Conservation (phyloP, 2,888 invertebrate genomes). For the Troides aeacus region DNA sequence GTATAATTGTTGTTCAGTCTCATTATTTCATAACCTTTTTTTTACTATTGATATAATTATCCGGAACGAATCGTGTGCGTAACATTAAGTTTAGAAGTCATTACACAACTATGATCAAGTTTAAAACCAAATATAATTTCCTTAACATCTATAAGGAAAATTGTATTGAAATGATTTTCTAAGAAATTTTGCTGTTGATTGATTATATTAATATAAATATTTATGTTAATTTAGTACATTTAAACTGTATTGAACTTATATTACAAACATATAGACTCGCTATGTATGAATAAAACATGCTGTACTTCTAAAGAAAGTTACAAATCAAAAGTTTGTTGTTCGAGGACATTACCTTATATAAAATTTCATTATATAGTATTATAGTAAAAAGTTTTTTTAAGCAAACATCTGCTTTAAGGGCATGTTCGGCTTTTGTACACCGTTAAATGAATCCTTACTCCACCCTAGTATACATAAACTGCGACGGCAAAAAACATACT, state of each 20-base stretch:
- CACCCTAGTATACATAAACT: slow-evolving; percentile 5
- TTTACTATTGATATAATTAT: too few relatives aligned
- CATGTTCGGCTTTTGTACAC: slow-evolving; percentile 3
- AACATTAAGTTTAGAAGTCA: too few relatives aligned
- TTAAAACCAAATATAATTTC: too few relatives aligned
- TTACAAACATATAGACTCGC: too few relatives aligned
- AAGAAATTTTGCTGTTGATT: too few relatives aligned
- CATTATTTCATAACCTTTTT: not conserved
- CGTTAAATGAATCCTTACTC: slow-evolving; percentile 7
- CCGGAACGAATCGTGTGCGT: too few relatives aligned
- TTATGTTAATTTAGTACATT: too few relatives aligned
- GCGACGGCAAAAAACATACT: slow-evolving; percentile 12
- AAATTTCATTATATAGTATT: slow-evolving; percentile 1
- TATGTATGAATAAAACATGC: not conserved
- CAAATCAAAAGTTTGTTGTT: not conserved
- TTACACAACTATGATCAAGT: too few relatives aligned
- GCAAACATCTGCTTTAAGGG: slow-evolving; percentile 15
- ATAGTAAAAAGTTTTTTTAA: not conserved
- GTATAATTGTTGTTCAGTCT: not conserved
- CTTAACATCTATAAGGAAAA: too few relatives aligned
- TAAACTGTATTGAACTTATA: too few relatives aligned
- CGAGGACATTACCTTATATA: not conserved
- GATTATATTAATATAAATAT: too few relatives aligned
- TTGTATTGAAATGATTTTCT: too few relatives aligned
- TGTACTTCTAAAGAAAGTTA: not conserved